Conservation (phyloP, 2,113 vertebrate species). For the Burhinus bistriatus region DNA sequence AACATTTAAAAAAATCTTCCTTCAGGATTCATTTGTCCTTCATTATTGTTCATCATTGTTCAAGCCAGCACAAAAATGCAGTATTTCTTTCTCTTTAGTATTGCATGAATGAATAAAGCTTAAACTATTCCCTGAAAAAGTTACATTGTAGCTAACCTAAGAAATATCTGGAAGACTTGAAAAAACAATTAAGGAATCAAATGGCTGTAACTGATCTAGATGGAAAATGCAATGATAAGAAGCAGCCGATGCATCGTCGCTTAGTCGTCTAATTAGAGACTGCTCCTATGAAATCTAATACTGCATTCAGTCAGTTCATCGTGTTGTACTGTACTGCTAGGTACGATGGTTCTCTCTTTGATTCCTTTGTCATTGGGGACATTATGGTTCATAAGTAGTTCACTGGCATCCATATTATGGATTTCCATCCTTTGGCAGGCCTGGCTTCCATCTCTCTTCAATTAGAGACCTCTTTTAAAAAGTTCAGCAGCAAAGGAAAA, state of each 20-base stretch:
- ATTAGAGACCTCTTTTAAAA: conserved; percentile 80
- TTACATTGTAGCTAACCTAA: conserved; percentile 83
- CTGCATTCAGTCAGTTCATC: conserved; percentile 79
- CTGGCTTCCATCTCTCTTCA: conserved; percentile 87
- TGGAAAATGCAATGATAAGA: conserved; percentile 82
- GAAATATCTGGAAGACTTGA: conserved; percentile 91
- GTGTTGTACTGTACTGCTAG: conserved; percentile 74
- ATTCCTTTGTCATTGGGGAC: conserved; percentile 80
- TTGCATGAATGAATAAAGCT: conserved; percentile 93
- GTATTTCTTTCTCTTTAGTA: conserved; percentile 86
- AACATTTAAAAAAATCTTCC: conserved; percentile 84
- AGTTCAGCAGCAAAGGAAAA: conserved; percentile 51
- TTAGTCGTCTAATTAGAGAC: conserved; percentile 78
- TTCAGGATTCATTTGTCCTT: conserved; percentile 83
- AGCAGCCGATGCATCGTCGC: conserved; percentile 78
- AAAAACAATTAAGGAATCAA: conserved; percentile 86
- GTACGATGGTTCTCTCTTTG: conserved; percentile 76
- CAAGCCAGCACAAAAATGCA: conserved; percentile 87
- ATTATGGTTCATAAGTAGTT: conserved; percentile 78
- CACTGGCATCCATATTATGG: conserved; percentile 92
- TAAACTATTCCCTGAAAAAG: conserved; percentile 90
- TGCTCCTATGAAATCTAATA: conserved; percentile 81
- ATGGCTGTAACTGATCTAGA: conserved; percentile 84
- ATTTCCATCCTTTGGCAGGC: conserved; percentile 97
- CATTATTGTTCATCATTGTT: conserved; percentile 85